Evolutionary conservation across 2,888 invertebrate species (phyloP), one percentile per base, ranked within the genome.

Genomic region (Lithophane socia): DNA sequence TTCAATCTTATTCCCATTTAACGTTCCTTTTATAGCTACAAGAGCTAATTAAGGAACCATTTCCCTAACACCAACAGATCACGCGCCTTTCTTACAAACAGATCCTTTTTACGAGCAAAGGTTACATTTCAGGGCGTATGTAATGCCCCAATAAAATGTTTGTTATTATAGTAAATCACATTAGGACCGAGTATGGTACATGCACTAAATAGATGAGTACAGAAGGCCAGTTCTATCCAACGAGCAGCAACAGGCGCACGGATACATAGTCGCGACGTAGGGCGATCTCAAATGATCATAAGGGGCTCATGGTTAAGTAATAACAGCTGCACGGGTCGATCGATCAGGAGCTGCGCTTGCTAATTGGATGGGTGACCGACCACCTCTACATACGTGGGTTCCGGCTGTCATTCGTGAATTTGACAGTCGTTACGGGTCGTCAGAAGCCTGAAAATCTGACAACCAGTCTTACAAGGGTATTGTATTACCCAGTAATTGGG

Each of bases 151-250:
- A 93, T 94, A 93, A 94, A 94, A 93, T 90, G 92, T 93, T 94
- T 93, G 92, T 94, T 93, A 93, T 93, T 91, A 91, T 91, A 85
- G 88, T 92, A 92, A 93, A 93, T 94, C 92, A 92, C 91, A 91
- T 93, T 92, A 91, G 82, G 86, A 88, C 86, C 82, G 84, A 91
- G 87, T 90, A 90, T 90, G 88, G 90, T 52, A 56, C 54, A 84
- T 4, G 13, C 13, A 52, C 44, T 52, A 64, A 66, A 61, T 54
- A 66, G 13, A 2, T 73, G 37, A 24, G 2, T 42, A 47, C 58
- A 80, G 80, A 73, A 80, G 65, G 3, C 16, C 13, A 52, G 21
- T 0, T 64, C 1, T 3, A 10, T 56, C 13, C 13, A 24, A 24
- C 0, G 18, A 13, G 9, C 1, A 1, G 9, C 52, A 44, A 73